A percentile compares a stretch with the other conserved stretches of the same genome.
Evolutionary conservation across 2,888 invertebrate genomes (phyloP).

Genomic region (Bellardia pandia): DNA sequence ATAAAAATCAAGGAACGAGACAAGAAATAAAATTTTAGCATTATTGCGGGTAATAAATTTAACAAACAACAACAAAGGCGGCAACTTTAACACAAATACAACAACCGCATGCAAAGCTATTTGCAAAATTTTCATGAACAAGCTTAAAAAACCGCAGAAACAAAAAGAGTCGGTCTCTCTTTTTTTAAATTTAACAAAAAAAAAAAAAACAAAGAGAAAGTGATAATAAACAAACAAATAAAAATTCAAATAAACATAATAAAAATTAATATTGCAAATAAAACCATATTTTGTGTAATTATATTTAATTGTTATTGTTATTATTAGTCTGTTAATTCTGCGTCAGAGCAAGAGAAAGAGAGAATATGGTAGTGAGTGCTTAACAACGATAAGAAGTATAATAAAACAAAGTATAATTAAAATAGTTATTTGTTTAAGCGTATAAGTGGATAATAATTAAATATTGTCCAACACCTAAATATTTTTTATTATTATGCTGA

Average conservation of each 20-base stretch:
- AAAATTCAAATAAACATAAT: neutral
- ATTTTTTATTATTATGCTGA: slow-evolving; percentile 75
- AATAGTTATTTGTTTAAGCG: neutral
- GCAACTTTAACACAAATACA: neutral
- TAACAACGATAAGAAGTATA: neutral
- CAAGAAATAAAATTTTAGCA: slow-evolving; percentile 22
- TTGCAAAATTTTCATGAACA: neutral
- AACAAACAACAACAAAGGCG: slow-evolving; percentile 1
- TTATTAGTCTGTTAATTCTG: neutral
- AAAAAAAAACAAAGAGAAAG: neutral
- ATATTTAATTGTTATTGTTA: neutral
- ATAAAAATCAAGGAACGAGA: slow-evolving; percentile 60
- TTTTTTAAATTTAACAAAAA: neutral
- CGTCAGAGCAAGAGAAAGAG: neutral
- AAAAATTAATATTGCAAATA: neutral
- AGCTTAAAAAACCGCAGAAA: neutral
- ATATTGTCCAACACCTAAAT: slow-evolving; percentile 16
- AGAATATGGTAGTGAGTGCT: neutral
- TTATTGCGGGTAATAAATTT: slow-evolving; percentile 49
- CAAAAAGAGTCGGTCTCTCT: neutral
- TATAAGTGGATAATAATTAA: neutral
- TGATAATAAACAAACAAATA: neutral
- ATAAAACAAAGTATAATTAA: neutral
- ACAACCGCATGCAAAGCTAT: neutral
- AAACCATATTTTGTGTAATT: slow-evolving; percentile 6